Conservation (phyloP, 2,797 vertebrate species). For the Cetoscarus ocellatus region DNA sequence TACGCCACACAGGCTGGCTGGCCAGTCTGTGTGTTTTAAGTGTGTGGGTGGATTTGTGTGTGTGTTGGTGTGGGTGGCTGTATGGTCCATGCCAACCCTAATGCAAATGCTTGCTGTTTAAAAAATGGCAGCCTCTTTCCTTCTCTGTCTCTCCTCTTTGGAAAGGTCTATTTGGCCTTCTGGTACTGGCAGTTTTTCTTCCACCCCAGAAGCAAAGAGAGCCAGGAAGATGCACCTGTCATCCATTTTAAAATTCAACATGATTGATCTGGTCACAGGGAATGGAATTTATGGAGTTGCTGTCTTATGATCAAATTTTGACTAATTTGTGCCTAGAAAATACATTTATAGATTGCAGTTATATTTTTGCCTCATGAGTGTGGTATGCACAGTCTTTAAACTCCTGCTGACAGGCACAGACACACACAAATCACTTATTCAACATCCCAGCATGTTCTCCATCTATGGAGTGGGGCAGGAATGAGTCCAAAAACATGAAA, state of each 20-base stretch:
- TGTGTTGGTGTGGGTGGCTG: conserved; percentile 46
- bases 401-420: neutral
- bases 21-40: conserved; percentile 50
- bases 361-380: conserved; percentile 10
- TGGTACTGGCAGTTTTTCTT: conserved; percentile 77
- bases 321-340: conserved; percentile 32
- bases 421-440: conserved; percentile 40
- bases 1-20: conserved; percentile 82
- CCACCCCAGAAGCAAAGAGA: conserved; percentile 74
- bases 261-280: conserved; percentile 71
- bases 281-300: conserved; percentile 55
- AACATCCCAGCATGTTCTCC: conserved; percentile 73
- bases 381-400: conserved; percentile 26
- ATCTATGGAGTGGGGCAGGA: conserved; percentile 83
- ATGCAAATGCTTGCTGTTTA: conserved; percentile 82
- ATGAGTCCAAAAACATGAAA: conserved; percentile 62
- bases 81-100: conserved; percentile 81
- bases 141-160: conserved; percentile 78
- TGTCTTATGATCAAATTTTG: conserved; percentile 23
- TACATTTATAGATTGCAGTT: too few relatives aligned
- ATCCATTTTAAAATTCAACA: conserved; percentile 82
- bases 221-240: conserved; percentile 86
- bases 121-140: conserved; percentile 79
- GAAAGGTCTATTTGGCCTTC: conserved; percentile 82
- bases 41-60: conserved; percentile 52